Percentiles rank a stretch among this genome's conserved stretches.
phyloP scores from a whole-genome alignment of 2,113 vertebrate species.

The Cairina moschata region DNA sequence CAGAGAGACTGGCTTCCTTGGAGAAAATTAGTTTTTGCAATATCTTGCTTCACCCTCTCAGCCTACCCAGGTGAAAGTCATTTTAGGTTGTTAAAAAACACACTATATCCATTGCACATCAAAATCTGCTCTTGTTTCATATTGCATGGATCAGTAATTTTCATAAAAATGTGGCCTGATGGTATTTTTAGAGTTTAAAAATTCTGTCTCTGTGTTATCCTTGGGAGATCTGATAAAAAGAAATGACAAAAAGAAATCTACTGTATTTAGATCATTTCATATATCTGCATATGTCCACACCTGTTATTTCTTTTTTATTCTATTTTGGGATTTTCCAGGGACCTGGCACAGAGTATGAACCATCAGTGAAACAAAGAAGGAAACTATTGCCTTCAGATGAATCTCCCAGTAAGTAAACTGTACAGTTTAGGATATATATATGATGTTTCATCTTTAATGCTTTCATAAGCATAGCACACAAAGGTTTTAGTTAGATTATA shows the following conservation, averaged over 20 bases:
- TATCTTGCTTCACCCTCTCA: not conserved
- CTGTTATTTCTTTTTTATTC: not conserved
- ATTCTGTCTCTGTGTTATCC: not conserved
- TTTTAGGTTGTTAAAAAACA: not conserved
- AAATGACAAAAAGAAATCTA: not conserved
- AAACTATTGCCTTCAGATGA: constrained; percentile 73
- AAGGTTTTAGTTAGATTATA: not conserved
- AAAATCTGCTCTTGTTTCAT: not conserved
- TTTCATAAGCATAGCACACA: not conserved
- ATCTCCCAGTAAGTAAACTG: constrained; percentile 66
- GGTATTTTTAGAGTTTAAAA: not conserved
- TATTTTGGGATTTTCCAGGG: constrained; percentile 59
- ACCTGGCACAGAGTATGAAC: constrained; percentile 69
- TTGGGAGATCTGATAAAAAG: not conserved
- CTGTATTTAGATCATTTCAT: not conserved
- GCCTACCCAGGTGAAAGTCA: not conserved
- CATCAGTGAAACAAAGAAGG: constrained; percentile 65
- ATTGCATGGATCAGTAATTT: not conserved
- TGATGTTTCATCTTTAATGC: not conserved
- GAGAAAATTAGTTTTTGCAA: not conserved
- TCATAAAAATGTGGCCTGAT: not conserved
- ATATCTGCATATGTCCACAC: not conserved
- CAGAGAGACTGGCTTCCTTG: not conserved
- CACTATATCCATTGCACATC: not conserved
- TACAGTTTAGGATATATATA: not conserved